Base-by-base conservation (phyloP, 1,140 invertebrate genomes). In the Pachyrhynchus sulphureomaculatus region DNA sequence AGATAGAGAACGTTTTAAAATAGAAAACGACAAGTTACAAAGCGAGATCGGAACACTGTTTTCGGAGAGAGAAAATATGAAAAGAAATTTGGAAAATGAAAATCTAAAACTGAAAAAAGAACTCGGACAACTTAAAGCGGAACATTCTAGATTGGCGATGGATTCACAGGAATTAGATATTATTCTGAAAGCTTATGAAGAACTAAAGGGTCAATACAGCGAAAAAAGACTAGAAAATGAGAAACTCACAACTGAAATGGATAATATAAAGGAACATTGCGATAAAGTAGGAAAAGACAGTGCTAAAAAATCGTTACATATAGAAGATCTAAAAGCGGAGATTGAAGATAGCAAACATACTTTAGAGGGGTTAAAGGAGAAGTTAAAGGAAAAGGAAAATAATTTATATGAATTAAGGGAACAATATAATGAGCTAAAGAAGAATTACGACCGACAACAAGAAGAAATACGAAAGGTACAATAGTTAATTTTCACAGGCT, bases 301-400 rank as follows among this genome's bases (percentile, higher is more conserved):
- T 26, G n/a, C 32, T 20, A n/a, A 20, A 20, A 53, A 53, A 53
- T 53, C 17, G 12, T 6, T 53, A 5, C 33, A 53, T 36, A 18
- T 12, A 1, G 51, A 53, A 53, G 15, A 32, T 42, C 5, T 55
- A 17, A 41, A 55, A 2, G 18, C 6, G n/a, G 5, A 8, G 2
- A 32, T 17, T 4, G 42, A 45, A 15, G 8, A 45, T 13, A 45
- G 1, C 4, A 45, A n/a, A 5, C 15, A 45, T 20, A 17, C 10
- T 2, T 45, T 13, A 2, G 15, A 24, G 15, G 42, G 6, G 9
- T 13, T 45, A 2, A 45, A 10, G 12, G 6, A 45, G 12, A 20
- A 32, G 32, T 13, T 10, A 24, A 6, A 4, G 32, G 47, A 26
- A 2, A 49, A 49, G n/a, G 47, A 49, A 49, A 32, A 13, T 4